Evolutionary conservation across 2,888 invertebrate genomes (phyloP), one percentile per base, ranked within the genome.

Genomic region (Drosophila phalerata): DNA sequence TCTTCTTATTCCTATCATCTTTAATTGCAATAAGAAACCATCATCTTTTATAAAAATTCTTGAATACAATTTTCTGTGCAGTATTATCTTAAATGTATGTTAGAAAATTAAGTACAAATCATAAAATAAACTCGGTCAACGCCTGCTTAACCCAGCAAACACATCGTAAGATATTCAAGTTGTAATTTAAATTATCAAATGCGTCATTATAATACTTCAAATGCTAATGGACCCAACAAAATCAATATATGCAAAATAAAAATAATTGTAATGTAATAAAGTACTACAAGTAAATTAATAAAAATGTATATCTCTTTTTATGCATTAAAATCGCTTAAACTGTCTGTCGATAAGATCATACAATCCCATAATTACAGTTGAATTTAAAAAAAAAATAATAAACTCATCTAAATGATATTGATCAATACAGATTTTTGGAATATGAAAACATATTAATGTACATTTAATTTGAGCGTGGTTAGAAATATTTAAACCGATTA

Each of bases 181-280:
- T 48, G 48, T 48, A 6, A 32, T 49, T 19, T 32, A 13, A 19
- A 49, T 49, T 49, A 49, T 32, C 48, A 49, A 32, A 1, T 11
- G 11, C 32, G 13, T 11, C 11, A 10, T 52, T 22, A 22, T 13
- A 11, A 32, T 4, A 11, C 13, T 11, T 32, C 25, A 15, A 38
- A 28, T 19, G 40, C 30, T 9, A 34, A 34, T 34, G 22, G 9
- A 19, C 34, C 34, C 19, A 19, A 19, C 5, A 32, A 49, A 8
- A 15, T 17, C 5, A 25, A 52, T 28, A 25, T 6, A 15, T 6
- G 25, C 25, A 38, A 4, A 19, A 17, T 13, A 9, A 9, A 38
- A 30, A 3, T 37, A 51, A 51, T n/a, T n/a, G 22, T 10, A 22
- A 34, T 22, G 19, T 13, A 40, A 30, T 30, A 5, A 17, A 40